A percentile compares a stretch with the other conserved stretches of the same genome.
These are phyloP conservation scores for Hyles lineata DNA, from an alignment of 2,888 invertebrate species.

Conservation along the genomic window DNA sequence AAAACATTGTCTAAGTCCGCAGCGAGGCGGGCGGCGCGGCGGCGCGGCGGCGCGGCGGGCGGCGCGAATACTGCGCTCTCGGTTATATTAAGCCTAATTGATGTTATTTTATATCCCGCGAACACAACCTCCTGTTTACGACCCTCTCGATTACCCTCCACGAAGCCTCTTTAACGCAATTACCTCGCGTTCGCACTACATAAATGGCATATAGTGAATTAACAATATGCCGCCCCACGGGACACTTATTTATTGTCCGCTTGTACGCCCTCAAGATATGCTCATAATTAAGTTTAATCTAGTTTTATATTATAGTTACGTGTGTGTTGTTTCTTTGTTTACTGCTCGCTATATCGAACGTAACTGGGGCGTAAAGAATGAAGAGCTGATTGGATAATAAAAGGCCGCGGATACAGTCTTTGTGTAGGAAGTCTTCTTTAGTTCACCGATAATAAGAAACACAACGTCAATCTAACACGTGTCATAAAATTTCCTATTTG, in stretches of 20 bases:
- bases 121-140: slow-evolving; percentile 51
- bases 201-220: slow-evolving; percentile 27
- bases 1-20: slow-evolving; percentile 33
- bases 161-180: slow-evolving; percentile 43
- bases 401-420: neutral
- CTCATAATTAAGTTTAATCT: slow-evolving; percentile 10
- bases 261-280: neutral
- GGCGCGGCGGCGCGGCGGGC: neutral
- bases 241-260: slow-evolving; percentile 17
- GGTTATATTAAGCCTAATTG: slow-evolving; percentile 55
- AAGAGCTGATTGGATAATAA: slow-evolving; percentile 1
- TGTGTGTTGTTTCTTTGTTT: neutral
- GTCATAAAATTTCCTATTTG: too few species aligned
- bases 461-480: too few species aligned
- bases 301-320: slow-evolving; percentile 3
- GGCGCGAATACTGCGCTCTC: slow-evolving; percentile 28
- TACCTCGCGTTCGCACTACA: slow-evolving; percentile 34
- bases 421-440: neutral
- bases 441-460: too few species aligned
- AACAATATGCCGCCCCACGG: slow-evolving; percentile 22
- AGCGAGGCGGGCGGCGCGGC: slow-evolving; percentile 25
- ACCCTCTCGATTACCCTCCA: slow-evolving; percentile 44
- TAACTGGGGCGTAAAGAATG: neutral
- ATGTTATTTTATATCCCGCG: slow-evolving; percentile 55
- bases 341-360: neutral